Evolutionary conservation across 2,797 vertebrate species (phyloP), one percentile per base, ranked within the genome.

Genomic region (Acanthurus tractus): DNA sequence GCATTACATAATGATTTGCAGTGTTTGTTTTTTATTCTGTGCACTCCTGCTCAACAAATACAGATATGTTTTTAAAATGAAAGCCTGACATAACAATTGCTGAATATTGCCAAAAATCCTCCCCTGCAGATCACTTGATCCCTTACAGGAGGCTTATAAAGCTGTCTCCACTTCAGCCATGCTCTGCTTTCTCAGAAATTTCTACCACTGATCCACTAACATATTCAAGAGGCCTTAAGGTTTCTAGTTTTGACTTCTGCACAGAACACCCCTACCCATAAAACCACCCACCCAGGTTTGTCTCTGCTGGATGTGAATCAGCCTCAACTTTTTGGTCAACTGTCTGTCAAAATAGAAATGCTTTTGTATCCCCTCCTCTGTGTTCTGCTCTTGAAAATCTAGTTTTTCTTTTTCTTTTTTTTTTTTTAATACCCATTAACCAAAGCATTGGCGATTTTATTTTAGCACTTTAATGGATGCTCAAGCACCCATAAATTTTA

Each of bases 161-260:
- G 53, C n/a, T 61, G 34, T 57, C 48, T 78, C 54, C 3, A 29
- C 29, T 52, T 79, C 64, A 14, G 46, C 15, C 25, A 12, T 18
- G 34, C 38, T 63, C 48, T 52, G 38, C 36, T 8, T 48, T 59
- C 67, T 79, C 34, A 73, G 6, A 82, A 78, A 63, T 63, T 18
- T 79, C 76, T 83, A 52, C 49, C 73, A 40, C 70, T 78, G 66
- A 82, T 71, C 11, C 38, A 69, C 68, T 68, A 48, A 64, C 59
- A 61, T 69, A 59, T 78, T 71, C 49, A 79, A 67, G 45, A 6
- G 74, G 65, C 46, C 61, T 64, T 63, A 14, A 79, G 58, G 67
- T 72, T 45, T 79, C 29, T 65, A 61, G 50, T 81, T 78, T 70
- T 83, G 83, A 78, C 63, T 73, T 56, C 52, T 64, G 61, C 56